Conservation (phyloP, 2,113 vertebrate species). For the Tychaedon coryphoeus region DNA sequence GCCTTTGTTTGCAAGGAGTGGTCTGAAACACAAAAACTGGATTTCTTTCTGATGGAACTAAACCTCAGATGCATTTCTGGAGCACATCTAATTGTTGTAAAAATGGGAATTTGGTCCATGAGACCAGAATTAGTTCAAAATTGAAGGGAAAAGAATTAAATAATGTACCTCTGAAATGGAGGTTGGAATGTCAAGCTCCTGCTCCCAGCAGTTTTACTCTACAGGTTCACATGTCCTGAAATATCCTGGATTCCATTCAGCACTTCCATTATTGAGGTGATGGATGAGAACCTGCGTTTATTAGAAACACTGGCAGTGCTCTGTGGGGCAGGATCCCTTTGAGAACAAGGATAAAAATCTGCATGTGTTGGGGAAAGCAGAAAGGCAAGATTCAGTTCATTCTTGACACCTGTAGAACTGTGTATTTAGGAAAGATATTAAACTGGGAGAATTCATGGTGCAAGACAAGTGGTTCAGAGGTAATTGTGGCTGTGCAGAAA, state of each 20-base stretch:
- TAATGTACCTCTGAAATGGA: neutral
- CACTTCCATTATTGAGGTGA: neutral
- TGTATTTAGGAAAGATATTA: neutral
- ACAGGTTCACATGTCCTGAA: neutral
- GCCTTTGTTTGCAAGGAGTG: neutral
- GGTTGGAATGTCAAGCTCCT: neutral
- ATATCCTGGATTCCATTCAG: neutral
- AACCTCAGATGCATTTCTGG: neutral
- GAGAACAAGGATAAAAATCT: neutral
- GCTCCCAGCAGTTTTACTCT: neutral
- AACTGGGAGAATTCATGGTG: neutral
- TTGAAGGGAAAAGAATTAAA: neutral
- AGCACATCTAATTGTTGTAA: neutral
- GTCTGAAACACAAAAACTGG: neutral
- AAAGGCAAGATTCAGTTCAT: neutral
- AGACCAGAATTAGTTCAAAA: neutral
- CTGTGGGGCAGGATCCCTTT: neutral
- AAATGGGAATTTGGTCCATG: neutral
- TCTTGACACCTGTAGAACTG: neutral
- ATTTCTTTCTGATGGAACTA: neutral
- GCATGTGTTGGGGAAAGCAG: neutral
- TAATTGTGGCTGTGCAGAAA: neutral
- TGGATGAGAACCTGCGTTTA: neutral
- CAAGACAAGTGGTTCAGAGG: neutral
- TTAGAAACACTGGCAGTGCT: neutral